Base-by-base conservation (phyloP, 2,888 invertebrate genomes). In the Erebia epiphron region DNA sequence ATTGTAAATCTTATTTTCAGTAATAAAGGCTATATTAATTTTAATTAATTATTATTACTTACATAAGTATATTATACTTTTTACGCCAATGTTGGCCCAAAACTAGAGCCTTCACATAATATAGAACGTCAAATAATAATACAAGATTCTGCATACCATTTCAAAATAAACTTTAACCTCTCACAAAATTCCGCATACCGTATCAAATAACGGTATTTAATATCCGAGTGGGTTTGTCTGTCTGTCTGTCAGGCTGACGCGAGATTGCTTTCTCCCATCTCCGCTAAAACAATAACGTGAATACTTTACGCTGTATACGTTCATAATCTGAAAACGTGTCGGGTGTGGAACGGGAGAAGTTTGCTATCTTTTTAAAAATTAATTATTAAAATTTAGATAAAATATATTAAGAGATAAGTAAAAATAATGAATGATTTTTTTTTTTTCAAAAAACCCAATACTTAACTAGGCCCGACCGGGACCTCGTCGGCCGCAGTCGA, bases 181-280 rank as follows among this genome's bases (percentile, higher is more conserved):
- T 57, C 54, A 63, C 70, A 63, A 21, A 70, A 67, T 62, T 54
- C 65, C 66, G 65, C 67, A 67, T 57, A 57, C 56, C 67, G n/a
- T 50, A 70, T 67, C 57, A 67, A 67, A 66, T 75, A 73, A 70
- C 71, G 77, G 76, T 78, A 77, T 86, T 83, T 85, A 84, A 84
- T 85, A 86, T 80, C 78, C 79, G 75, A 67, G 61, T 61, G 60
- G 61, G 75, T 76, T 78, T 85, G 86, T 84, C 86, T 84, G 83
- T 84, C 84, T 79, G 81, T 82, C 83, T 83, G 86, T 84, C 85
- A 78, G 67, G 63, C 74, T 82, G 85, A 85, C 83, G 79, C 73
- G 81, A 83, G 80, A 90, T 90, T 88, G 88, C 86, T 83, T 86
- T 87, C 81, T 80, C 76, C 77, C 75, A 76, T 79, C 80, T 78